Evolutionary conservation across 2,113 vertebrate species (phyloP), one percentile per base, ranked within the genome.

Genomic region (Aleadryas rufinucha): DNA sequence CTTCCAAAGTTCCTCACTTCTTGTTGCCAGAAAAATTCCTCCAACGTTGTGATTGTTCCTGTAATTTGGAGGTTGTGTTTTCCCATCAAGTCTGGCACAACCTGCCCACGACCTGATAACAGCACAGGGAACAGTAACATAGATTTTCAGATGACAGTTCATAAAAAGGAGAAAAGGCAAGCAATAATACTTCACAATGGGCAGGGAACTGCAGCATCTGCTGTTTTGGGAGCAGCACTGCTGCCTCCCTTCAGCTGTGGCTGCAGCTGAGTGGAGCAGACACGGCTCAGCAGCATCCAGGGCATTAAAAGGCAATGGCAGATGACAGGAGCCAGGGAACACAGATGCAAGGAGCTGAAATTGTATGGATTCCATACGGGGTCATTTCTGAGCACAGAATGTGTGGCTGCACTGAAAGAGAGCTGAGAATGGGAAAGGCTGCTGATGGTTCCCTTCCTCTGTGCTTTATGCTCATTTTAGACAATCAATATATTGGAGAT

Each of bases 61-160:
- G 72, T 56, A 57, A 3, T 59, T 61, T 71, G 65, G 45, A 75
- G 45, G 20, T 50, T 76, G 63, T 95, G 63, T 49, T 90, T 84
- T 74, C 53, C 52, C 11, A 33, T 65, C 28, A 41, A 47, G 71
- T 54, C 49, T 80, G 83, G 52, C 59, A 42, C 31, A 59, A n/a
- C 31, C 63, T 94, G 20, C 85, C 69, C 47, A 33, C 1, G 1
- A 10, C 69, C 83, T 77, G 78, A 22, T 72, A 77, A 54, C 10
- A 66, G 75, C 49, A 1, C 80, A 57, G 66, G 86, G 68, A 74
- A 45, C 41, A 68, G 68, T 41, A 50, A 68, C 45, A 37, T 30
- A 74, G 53, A 68, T 87, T 93, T 94, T 81, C 65, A 90, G 76
- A 45, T 92, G 79, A 75, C 76, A 84, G 65, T 81, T 93, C 74